These are phyloP conservation scores for Limnephilus marmoratus DNA, from an alignment of 2,888 invertebrate species.

Conservation along the genomic window DNA sequence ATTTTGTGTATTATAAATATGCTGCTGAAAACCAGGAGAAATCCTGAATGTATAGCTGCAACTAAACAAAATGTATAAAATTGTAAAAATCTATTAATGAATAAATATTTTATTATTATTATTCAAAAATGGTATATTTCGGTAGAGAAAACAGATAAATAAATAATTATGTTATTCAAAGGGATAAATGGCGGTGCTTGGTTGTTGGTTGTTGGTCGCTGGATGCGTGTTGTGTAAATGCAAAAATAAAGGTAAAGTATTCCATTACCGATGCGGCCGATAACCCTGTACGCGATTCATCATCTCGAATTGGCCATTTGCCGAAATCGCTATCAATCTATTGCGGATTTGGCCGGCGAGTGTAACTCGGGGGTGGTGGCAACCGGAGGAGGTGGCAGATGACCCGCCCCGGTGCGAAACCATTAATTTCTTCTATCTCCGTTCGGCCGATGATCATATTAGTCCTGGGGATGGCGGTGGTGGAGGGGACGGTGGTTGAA, in stretches of 20 bases:
- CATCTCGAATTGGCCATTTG: conserved; percentile 19
- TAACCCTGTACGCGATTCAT: conserved; percentile 22
- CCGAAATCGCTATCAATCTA: conserved; percentile 38
- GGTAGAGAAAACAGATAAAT: not conserved
- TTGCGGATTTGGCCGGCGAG: not conserved
- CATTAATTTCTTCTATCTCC: conserved; percentile 53
- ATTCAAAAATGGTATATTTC: not conserved
- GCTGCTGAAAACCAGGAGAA: no score
- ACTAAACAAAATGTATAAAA: no score
- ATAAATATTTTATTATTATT: no score
- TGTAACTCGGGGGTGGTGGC: not conserved
- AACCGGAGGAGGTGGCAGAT: not conserved
- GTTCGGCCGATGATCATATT: conserved; percentile 38
- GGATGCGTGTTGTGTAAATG: not conserved
- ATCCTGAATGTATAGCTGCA: no score
- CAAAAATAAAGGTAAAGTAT: not conserved
- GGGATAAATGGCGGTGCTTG: not conserved
- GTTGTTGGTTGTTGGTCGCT: not conserved
- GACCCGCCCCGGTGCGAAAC: conserved; percentile 43
- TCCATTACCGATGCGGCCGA: not conserved
- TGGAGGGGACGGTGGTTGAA: not conserved
- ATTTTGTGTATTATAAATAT: no score
- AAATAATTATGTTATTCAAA: not conserved
- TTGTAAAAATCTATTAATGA: no score
- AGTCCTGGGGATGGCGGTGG: not conserved